These are phyloP conservation scores for Drosophila miranda DNA, from an alignment of 1,140 invertebrate species.

Conservation along the genomic window DNA sequence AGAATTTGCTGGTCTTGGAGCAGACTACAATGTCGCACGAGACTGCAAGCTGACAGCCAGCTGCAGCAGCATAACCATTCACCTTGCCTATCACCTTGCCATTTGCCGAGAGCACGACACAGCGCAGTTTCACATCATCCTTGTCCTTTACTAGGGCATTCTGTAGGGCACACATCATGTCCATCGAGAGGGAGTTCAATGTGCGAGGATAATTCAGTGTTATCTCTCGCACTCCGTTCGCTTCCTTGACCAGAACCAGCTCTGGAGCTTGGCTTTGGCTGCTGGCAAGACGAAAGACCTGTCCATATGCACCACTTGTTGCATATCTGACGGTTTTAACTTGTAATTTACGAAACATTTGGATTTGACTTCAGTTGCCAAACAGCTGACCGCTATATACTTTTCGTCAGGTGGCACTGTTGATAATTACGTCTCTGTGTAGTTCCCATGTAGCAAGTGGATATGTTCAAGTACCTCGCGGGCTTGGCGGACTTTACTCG, in stretches of 20 bases:
- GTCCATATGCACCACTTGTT: slow-evolving; percentile 17
- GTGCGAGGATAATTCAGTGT: slow-evolving; percentile 81
- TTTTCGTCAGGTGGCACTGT: no score
- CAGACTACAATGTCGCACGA: slow-evolving; percentile 96
- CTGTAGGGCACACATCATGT: slow-evolving; percentile 87
- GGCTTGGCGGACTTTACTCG: no score
- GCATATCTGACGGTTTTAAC: slow-evolving; percentile 38
- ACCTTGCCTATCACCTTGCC: slow-evolving; percentile 93
- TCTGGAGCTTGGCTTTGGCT: slow-evolving; percentile 9
- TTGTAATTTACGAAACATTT: slow-evolving; percentile 41
- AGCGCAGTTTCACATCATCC: slow-evolving; percentile 85
- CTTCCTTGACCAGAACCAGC: slow-evolving; percentile 45
- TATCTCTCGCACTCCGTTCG: slow-evolving; percentile 82
- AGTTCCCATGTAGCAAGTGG: no score
- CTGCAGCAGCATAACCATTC: slow-evolving; percentile 95
- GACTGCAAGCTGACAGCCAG: slow-evolving; percentile 96
- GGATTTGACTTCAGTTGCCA: slow-evolving; percentile 24
- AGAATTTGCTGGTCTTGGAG: slow-evolving; percentile 91
- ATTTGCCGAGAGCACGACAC: slow-evolving; percentile 88
- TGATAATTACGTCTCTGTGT: no score
- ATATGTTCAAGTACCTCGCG: no score
- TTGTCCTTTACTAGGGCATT: slow-evolving; percentile 84
- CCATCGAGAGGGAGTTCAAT: slow-evolving; percentile 88
- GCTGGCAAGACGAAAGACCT: slow-evolving; percentile 23
- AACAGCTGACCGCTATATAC: no score